Evolutionary conservation across 2,797 vertebrate species (phyloP).

Genomic region (Poeciliopsis infans): DNA sequence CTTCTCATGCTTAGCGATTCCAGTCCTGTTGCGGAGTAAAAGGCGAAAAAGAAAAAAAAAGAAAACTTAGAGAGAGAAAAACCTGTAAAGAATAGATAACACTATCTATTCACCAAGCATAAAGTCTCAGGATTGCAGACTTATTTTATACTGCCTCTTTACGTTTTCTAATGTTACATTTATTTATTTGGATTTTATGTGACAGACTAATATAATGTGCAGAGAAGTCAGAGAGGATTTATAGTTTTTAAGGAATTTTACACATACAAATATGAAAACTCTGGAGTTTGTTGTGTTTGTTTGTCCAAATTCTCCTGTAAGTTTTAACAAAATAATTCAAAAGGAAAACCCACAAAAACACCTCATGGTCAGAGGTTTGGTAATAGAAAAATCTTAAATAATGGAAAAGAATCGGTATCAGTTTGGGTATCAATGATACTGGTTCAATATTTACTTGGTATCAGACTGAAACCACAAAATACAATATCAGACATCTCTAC

Average conservation of each 20-base stretch:
- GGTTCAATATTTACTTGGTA: too few relatives aligned
- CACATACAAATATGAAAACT: neutral
- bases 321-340: too few relatives aligned
- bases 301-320: too few relatives aligned
- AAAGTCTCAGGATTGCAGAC: too few relatives aligned
- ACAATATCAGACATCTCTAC: too few relatives aligned
- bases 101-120: neutral
- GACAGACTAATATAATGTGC: neutral
- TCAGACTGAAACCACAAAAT: too few relatives aligned
- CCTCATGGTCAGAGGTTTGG: too few relatives aligned
- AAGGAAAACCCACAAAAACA: too few relatives aligned
- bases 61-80: neutral
- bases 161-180: neutral
- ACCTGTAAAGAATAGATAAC: neutral
- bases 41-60: neutral
- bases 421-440: too few relatives aligned
- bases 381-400: too few relatives aligned
- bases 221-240: neutral
- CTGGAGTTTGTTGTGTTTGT: neutral
- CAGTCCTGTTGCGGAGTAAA: neutral
- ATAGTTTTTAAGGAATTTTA: neutral
- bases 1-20: neutral
- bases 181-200: neutral
- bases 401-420: too few relatives aligned
- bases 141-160: neutral